Evolutionary conservation across 1,140 invertebrate genomes (phyloP), one percentile per base, ranked within the genome.

Genomic region (Drosophila orena): DNA sequence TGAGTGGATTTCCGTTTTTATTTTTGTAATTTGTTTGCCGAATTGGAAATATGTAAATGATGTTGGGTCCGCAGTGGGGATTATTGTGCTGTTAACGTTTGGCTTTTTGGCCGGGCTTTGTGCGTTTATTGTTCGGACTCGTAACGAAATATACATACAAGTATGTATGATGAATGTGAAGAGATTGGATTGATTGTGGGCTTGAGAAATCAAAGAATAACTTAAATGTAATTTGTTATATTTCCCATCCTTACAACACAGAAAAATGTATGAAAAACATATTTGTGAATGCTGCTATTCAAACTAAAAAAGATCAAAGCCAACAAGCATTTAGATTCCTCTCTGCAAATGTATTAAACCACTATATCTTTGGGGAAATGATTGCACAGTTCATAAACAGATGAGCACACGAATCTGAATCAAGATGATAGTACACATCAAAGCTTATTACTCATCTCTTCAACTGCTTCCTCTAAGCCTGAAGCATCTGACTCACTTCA

Each of bases 21-120:
- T 60, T 56, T 62, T 59, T 77, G 53, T 71, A 79, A 68, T 64
- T 62, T 73, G 79, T 80, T 64, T 79, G 66, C 72, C 68, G 84
- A 89, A 89, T 89, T 74, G 79, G 52, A 89, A 89, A 89, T 89
- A 88, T 88, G 84, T 84, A 88, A 89, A 89, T 89, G 34, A 69
- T 70, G 86, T 53, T 53, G 27, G 37, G 58, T 24, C 66, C 49
- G 47, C 50, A 69, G 47, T 37, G 66, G n/a, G 35, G 66, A 70
- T 70, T 70, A 70, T 70, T 70, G 64, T 69, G 50, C 34, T 57
- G 66, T 57, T 70, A 49, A 49, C 52, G 56, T 59, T 62, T 57
- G 56, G 37, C 69, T 46, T 71, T 60, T 64, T 40, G 42, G 30
- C 62, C 34, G 49, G 62, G 62, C 66, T 44, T 65, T 46, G 53